phyloP scores from a whole-genome alignment of 2,113 vertebrate species.

The Rhodinocichla rosea region DNA sequence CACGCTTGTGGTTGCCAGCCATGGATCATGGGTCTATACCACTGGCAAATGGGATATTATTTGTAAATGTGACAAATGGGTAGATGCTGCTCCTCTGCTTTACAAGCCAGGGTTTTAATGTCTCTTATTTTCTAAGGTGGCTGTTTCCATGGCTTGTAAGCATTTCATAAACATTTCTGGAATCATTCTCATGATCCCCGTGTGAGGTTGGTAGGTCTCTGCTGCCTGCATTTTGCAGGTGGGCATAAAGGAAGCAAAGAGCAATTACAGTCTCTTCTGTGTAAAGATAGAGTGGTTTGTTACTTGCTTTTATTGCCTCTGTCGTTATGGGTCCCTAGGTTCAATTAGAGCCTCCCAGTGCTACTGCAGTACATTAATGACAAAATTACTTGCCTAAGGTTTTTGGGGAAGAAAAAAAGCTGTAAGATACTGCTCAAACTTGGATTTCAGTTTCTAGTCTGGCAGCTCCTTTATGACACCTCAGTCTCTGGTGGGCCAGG shows the following conservation, averaged over 20 bases:
- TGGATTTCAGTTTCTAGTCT: neutral
- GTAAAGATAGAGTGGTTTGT: conserved; percentile 50
- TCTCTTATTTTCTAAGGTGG: neutral
- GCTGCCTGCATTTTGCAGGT: neutral
- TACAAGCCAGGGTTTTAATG: neutral
- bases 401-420: neutral
- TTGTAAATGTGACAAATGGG: neutral
- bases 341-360: conserved; percentile 44
- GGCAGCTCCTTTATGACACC: neutral
- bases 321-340: conserved; percentile 39
- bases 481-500: neutral
- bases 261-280: conserved; percentile 44
- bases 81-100: neutral
- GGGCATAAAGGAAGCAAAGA: neutral
- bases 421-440: neutral
- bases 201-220: conserved; percentile 3
- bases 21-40: neutral
- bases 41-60: neutral
- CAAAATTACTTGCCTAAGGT: neutral
- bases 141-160: neutral
- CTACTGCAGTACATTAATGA: conserved; percentile 31
- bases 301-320: conserved; percentile 50
- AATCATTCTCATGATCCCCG: neutral
- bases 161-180: neutral
- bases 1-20: neutral